phyloP scores from a whole-genome alignment of 2,113 vertebrate genomes.

The Athene noctua region DNA sequence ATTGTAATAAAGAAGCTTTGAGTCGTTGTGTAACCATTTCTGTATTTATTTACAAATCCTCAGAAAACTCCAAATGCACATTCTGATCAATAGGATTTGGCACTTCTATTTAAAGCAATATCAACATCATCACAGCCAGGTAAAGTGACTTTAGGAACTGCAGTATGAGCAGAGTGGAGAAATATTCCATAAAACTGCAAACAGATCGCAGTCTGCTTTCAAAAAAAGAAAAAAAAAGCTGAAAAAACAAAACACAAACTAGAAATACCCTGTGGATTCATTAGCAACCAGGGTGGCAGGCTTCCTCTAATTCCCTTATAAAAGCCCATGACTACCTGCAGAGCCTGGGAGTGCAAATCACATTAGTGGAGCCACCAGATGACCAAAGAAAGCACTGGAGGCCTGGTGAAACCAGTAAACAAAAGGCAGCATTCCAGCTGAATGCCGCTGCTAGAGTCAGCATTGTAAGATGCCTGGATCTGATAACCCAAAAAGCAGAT shows the following conservation, averaged over 20 bases:
- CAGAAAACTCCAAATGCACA: background rate
- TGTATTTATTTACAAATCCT: background rate
- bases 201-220: background rate
- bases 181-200: background rate
- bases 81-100: background rate
- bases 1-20: background rate
- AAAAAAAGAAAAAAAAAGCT: background rate
- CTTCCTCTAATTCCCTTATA: conserved; percentile 84
- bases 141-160: background rate
- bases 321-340: conserved; percentile 86
- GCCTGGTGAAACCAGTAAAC: conserved; percentile 81
- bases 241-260: conserved; percentile 48
- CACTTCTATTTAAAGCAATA: background rate
- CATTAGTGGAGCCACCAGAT: conserved; percentile 85
- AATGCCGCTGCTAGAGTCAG: conserved; percentile 86
- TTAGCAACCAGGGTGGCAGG: conserved; percentile 81
- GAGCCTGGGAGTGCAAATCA: conserved; percentile 90
- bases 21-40: background rate
- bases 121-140: background rate
- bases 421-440: conserved; percentile 88
- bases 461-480: conserved; percentile 78
- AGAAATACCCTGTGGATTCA: conserved; percentile 63
- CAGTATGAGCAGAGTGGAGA: background rate
- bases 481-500: conserved; percentile 79
- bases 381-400: conserved; percentile 77